A percentile compares a stretch with the other conserved stretches of the same genome.
Evolutionary conservation across 2,797 vertebrate species (phyloP).

Genomic region (Sebastiscus albofasciatus): DNA sequence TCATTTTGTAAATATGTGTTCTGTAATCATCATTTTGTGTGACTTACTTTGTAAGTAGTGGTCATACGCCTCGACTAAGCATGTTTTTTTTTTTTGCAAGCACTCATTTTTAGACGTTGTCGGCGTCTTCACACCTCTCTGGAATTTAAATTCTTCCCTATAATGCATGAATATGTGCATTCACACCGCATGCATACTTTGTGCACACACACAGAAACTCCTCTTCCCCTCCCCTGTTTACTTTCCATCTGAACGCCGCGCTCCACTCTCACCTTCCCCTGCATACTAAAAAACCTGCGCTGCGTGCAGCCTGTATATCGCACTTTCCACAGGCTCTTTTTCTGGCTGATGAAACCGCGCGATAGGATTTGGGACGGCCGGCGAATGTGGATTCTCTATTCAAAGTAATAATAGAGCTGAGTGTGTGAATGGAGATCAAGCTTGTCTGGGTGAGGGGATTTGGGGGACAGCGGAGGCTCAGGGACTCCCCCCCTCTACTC

Average conservation of each 20-base stretch:
- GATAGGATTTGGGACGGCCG: slow-evolving; percentile 32
- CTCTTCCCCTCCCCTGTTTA: background rate
- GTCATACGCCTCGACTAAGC: background rate
- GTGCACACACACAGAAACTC: background rate
- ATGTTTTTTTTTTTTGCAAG: background rate
- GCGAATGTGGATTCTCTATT: slow-evolving; percentile 48
- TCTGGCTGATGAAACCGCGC: slow-evolving; percentile 48
- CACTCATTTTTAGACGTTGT: background rate
- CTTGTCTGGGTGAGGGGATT: slow-evolving; percentile 70
- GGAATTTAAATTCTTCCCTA: background rate
- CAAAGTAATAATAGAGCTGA: slow-evolving; percentile 49
- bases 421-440: slow-evolving; percentile 70
- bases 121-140: background rate
- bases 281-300: slow-evolving; percentile 24
- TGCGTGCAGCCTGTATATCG: slow-evolving; percentile 28
- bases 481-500: slow-evolving; percentile 38
- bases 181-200: slow-evolving; percentile 1
- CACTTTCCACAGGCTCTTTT: slow-evolving; percentile 42
- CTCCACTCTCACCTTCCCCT: background rate
- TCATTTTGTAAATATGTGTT: background rate
- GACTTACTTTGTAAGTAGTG: background rate
- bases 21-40: background rate
- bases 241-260: slow-evolving; percentile 25
- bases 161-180: background rate
- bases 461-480: slow-evolving; percentile 44